Evolutionary conservation across 2,888 invertebrate genomes (phyloP).

Genomic region (Agelastica alni): DNA sequence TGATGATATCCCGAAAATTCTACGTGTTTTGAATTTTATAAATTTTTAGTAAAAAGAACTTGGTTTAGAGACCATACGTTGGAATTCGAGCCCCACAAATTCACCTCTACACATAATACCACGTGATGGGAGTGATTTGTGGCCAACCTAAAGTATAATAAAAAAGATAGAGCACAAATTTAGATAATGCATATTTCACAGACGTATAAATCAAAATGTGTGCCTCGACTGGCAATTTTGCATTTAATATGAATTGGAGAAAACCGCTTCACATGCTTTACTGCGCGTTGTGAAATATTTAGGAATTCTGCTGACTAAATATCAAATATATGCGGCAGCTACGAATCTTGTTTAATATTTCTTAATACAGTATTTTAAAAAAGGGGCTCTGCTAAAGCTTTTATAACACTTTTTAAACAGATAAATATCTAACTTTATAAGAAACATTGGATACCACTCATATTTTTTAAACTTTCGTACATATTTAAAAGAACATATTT

Average conservation of each 20-base stretch:
- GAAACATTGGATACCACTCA: too few relatives aligned
- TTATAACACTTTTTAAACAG: too few relatives aligned
- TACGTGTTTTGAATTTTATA: not conserved
- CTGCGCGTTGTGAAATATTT: conserved; percentile 22
- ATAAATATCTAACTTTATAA: too few relatives aligned
- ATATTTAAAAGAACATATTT: too few relatives aligned
- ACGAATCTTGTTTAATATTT: too few relatives aligned
- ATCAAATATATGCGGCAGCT: not conserved
- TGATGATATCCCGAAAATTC: too few relatives aligned
- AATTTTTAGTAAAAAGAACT: not conserved
- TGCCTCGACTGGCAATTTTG: conserved; percentile 53
- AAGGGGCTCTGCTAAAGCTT: too few relatives aligned
- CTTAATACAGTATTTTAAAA: too few relatives aligned
- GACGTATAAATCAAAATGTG: conserved; percentile 55
- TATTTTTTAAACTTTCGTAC: too few relatives aligned
- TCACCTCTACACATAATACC: conserved; percentile 44
- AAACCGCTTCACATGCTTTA: conserved; percentile 16
- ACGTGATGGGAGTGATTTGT: conserved; percentile 52
- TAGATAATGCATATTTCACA: conserved; percentile 58
- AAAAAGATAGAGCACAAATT: conserved; percentile 57
- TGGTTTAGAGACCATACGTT: not conserved
- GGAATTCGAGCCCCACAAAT: conserved; percentile 31
- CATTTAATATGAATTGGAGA: conserved; percentile 38
- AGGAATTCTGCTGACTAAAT: conserved; percentile 13
- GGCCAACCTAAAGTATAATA: conserved; percentile 53